Conservation (phyloP, 1,140 invertebrate species). For the Lethocerus indicus region DNA sequence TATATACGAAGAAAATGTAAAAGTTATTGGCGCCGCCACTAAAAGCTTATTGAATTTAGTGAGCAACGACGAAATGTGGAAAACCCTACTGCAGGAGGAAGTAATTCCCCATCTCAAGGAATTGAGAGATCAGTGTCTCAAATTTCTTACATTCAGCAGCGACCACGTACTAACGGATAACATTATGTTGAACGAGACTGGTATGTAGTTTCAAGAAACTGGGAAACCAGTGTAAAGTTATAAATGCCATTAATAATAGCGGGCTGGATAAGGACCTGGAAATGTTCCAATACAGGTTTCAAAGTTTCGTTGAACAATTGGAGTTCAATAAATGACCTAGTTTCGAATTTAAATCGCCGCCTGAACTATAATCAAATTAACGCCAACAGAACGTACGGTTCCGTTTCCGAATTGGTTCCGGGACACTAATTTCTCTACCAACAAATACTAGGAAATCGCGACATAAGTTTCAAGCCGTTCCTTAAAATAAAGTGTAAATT, state of each 20-base stretch:
- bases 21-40: background rate
- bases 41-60: background rate
- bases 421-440: too few species aligned
- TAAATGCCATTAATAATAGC: slow-evolving; percentile 3
- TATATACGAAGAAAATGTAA: slow-evolving; percentile 1
- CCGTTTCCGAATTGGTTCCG: too few species aligned
- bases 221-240: background rate
- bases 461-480: too few species aligned
- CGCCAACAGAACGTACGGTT: too few species aligned
- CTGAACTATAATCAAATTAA: too few species aligned
- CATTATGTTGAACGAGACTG: background rate
- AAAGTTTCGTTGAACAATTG: background rate
- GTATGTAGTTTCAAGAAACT: slow-evolving; percentile 5
- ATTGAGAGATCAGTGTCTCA: slow-evolving; percentile 2
- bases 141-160: background rate
- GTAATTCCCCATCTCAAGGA: background rate
- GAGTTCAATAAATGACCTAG: background rate
- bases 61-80: slow-evolving; percentile 4
- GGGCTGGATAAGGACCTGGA: slow-evolving; percentile 1
- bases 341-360: too few species aligned
- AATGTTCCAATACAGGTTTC: slow-evolving; percentile 4
- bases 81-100: background rate
- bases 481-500: too few species aligned
- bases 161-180: background rate
- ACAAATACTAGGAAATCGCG: too few species aligned